Conservation (phyloP, 2,113 vertebrate genomes). For the Pterocles burchelli region DNA sequence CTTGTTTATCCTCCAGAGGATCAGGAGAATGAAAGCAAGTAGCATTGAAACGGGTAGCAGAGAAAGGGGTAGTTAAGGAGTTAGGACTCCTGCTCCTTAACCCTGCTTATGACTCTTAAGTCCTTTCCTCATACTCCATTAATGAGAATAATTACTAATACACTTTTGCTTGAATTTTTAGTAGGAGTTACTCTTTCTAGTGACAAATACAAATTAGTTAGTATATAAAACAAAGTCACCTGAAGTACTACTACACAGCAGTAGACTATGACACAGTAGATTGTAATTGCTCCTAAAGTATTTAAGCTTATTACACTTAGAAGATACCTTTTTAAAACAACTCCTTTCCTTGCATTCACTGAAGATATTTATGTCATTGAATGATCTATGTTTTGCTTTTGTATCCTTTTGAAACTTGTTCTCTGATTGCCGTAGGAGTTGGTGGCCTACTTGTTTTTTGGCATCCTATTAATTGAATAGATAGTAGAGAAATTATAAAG, state of each 20-base stretch:
- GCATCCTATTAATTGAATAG: background rate
- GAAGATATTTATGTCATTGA: background rate
- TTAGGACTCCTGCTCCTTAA: background rate
- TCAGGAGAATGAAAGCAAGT: slow-evolving; percentile 93
- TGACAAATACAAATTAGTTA: background rate
- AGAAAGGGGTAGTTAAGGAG: background rate
- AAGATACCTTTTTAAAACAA: background rate
- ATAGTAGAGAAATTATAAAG: background rate
- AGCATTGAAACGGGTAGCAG: background rate
- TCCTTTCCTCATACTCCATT: background rate
- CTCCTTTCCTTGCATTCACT: background rate
- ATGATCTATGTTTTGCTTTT: background rate
- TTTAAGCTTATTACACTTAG: background rate
- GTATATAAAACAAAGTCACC: background rate
- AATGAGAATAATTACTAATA: background rate
- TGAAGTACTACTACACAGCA: background rate
- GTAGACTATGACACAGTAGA: background rate
- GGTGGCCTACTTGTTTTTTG: background rate
- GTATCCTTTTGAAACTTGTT: background rate
- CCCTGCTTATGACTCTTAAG: background rate
- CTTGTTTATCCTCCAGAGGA: slow-evolving; percentile 93
- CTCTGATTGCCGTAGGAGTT: background rate
- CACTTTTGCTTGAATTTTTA: background rate
- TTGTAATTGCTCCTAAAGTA: background rate
- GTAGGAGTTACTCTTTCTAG: background rate